Evolutionary conservation across 2,113 vertebrate species (phyloP), one percentile per base, ranked within the genome.

Genomic region (Nannobrachium achirus): DNA sequence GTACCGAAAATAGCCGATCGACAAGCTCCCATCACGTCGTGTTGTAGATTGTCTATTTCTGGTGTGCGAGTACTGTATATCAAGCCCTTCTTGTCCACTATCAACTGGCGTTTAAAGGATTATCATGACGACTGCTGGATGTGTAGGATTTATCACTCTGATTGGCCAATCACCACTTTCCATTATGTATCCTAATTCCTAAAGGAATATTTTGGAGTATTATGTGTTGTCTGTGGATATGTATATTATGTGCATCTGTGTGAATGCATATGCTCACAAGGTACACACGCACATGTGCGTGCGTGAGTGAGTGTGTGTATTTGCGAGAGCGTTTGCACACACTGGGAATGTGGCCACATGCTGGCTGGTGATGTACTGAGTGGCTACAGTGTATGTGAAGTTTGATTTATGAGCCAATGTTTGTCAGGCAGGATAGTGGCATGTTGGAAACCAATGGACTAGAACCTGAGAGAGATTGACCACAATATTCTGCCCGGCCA

Each of bases 361-460:
- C 73, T 74, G 75, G 59, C 51, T 74, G 75, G 59, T 48, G 8
- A 61, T 14, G 55, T n/a, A 44, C 77, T 64, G 39, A 73, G 69
- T 56, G 19, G 38, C 58, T 71, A n/a, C n/a, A n/a, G n/a, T n/a
- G n/a, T n/a, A 42, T 52, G 74, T 0, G 60, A 66, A 55, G 0
- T 80, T 87, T 88, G 86, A 86, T 88, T 89, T 86, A 85, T 77
- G 87, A 83, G 51, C 18, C 1, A 9, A 7, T 8, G 56, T 74
- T 75, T 67, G 63, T 65, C 40, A 59, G 63, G 46, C 64, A 16
- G 74, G 56, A 86, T 59, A 6, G 38, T 73, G 68, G 38, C 14
- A 45, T 41, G 0, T 57, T 82, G 56, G 48, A 77, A 81, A 69
- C 53, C 67, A 70, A 64, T 9, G 59, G 74, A 83, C 63, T 75